Base-by-base conservation (phyloP, 2,888 invertebrate genomes). In the Apodemia duryi region DNA sequence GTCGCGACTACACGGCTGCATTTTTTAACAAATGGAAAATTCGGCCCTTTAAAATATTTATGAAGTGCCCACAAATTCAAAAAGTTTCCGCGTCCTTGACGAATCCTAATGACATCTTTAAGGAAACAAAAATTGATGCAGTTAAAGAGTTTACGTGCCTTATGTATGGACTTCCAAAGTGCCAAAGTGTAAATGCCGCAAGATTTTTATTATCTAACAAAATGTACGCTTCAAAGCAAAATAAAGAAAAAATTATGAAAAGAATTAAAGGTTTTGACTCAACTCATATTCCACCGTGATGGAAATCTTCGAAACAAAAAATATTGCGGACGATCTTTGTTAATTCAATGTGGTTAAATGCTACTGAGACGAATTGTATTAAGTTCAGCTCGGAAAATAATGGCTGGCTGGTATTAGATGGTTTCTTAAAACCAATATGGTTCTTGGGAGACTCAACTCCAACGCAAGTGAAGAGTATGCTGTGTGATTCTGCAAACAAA, bases 271-370 rank as follows among this genome's bases (percentile, higher is more conserved):
- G 69, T 62, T 69, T 67, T 5, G 49, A 70, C 35, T 69, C 68
- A 29, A 68, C 29, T 1, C 43, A 43, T 38, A 54, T 66, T 63
- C 61, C 63, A 66, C 61, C 61, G 29, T 70, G 70, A 67, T 71
- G 63, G 70, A 70, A 66, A 68, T 69, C 69, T 6, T 68, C 70
- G 57, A 62, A 66, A 64, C 70, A 70, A 68, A 73, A 75, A 71
- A 68, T 75, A n/a, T 68, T 69, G 68, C 69, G 74, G 51, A 73
- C 73, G 11, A 71, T 72, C 63, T 77, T 68, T 65, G 74, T 75
- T 28, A 75, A 74, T 72, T 73, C 75, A 0, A 65, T 65, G 65
- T 61, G 64, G 64, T 32, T 61, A 49, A 64, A 64, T 49, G 64
- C 64, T 10, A 64, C 74, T 52, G 69, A 74, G 28, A 69, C 71